phyloP scores from a whole-genome alignment of 2,113 vertebrate species.

The Ardeotis arabs region DNA sequence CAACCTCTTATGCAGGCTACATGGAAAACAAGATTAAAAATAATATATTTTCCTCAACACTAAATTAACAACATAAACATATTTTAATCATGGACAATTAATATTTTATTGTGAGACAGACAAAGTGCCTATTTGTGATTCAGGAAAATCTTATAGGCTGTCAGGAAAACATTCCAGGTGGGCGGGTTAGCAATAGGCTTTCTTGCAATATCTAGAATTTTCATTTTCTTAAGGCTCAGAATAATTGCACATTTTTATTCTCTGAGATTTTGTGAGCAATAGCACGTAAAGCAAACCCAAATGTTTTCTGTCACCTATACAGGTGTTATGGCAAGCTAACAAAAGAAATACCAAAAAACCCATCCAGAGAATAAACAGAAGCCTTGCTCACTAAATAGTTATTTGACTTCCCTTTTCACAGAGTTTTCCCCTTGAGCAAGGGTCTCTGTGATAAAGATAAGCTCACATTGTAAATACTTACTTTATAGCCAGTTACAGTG shows the following conservation, averaged over 20 bases:
- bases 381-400: background rate
- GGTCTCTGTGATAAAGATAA: constrained; percentile 22
- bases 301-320: constrained; percentile 45
- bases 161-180: background rate
- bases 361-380: constrained; percentile 10
- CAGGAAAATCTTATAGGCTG: background rate
- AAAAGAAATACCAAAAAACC: constrained; percentile 52
- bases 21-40: background rate
- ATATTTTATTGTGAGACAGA: constrained; percentile 4
- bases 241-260: constrained; percentile 18
- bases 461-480: constrained; percentile 6
- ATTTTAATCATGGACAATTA: background rate
- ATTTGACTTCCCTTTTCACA: constrained; percentile 40
- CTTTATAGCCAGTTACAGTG: background rate
- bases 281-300: constrained; percentile 47
- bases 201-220: background rate
- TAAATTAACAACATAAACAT: background rate
- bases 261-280: constrained; percentile 16
- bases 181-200: background rate
- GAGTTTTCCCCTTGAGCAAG: background rate
- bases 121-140: background rate
- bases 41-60: background rate
- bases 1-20: background rate
- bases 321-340: constrained; percentile 60
- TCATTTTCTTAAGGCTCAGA: background rate